phyloP scores from a whole-genome alignment of 2,113 vertebrate species.

The Corvus cornix region DNA sequence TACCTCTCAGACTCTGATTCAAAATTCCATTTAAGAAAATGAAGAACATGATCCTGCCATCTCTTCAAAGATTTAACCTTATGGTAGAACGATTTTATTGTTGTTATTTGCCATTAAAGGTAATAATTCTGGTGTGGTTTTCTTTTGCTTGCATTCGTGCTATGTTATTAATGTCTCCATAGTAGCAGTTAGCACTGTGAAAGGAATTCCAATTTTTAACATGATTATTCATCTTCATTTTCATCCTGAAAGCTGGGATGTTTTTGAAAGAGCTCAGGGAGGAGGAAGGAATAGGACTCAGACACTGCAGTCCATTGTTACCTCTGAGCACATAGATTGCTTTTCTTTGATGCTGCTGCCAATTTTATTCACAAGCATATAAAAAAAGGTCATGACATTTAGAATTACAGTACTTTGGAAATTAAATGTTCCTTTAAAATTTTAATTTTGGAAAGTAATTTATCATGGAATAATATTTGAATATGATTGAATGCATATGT shows the following conservation, averaged over 20 bases:
- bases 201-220: conserved; percentile 13
- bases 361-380: conserved; percentile 22
- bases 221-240: conserved; percentile 14
- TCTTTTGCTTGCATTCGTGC: neutral
- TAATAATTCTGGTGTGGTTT: conserved; percentile 3
- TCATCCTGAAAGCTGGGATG: neutral
- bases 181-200: neutral
- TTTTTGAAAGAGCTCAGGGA: neutral
- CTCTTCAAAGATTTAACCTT: conserved; percentile 10
- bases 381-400: conserved; percentile 60
- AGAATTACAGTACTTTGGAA: conserved; percentile 47
- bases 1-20: neutral
- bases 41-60: neutral
- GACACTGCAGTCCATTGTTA: neutral
- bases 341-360: conserved; percentile 43
- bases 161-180: neutral
- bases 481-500: neutral
- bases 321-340: conserved; percentile 8
- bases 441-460: conserved; percentile 59
- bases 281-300: neutral
- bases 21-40: conserved; percentile 1
- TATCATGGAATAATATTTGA: conserved; percentile 46
- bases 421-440: conserved; percentile 59
- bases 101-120: conserved; percentile 7
- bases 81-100: neutral